phyloP scores from a whole-genome alignment of 2,113 vertebrate genomes.

The human region DNA sequence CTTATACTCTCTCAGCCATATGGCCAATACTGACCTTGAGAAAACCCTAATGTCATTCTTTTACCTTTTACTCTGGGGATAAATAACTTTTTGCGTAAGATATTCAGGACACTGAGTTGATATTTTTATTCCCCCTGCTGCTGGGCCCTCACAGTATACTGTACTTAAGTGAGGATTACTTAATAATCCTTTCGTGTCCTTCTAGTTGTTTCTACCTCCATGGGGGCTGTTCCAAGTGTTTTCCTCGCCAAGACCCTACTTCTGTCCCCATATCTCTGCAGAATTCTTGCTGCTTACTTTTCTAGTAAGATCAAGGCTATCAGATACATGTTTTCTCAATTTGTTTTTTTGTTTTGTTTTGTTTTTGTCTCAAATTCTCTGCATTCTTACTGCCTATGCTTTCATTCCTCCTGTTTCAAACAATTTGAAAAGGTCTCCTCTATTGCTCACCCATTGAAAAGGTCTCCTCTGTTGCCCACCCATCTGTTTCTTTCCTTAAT shows the following conservation, averaged over 20 bases:
- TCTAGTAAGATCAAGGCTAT: background rate
- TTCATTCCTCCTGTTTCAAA: conserved; percentile 12
- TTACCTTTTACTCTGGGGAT: background rate
- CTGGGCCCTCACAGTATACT: background rate
- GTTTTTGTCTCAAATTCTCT: background rate
- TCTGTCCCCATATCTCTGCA: background rate
- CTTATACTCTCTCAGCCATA: background rate
- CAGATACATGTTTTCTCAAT: background rate
- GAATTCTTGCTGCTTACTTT: background rate
- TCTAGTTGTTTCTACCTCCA: background rate
- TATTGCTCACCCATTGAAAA: background rate
- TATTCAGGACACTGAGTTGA: background rate
- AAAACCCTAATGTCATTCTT: background rate
- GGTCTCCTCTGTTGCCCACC: background rate
- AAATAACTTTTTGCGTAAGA: background rate
- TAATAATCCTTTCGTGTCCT: background rate
- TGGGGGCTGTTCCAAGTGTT: background rate
- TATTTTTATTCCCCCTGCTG: background rate
- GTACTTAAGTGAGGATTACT: background rate
- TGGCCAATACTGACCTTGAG: background rate
- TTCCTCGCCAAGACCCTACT: background rate
- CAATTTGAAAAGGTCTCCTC: background rate
- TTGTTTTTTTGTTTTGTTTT: background rate
- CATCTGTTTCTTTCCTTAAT: background rate
- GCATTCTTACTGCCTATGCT: background rate